Conservation (phyloP, 2,113 vertebrate genomes). For the Speoplatyrhinus poulsoni region DNA sequence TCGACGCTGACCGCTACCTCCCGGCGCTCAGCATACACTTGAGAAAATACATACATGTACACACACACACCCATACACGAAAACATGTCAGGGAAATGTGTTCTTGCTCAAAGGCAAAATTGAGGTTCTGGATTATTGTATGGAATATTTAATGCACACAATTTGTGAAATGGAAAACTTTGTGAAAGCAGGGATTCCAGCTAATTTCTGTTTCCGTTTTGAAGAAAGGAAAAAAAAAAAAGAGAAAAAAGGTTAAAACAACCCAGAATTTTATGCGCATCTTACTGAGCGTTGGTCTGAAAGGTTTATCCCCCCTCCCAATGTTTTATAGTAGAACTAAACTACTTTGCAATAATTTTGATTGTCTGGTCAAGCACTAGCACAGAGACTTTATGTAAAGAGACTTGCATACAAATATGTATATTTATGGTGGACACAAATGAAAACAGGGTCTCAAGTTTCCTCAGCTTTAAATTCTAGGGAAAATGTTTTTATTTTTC, state of each 20-base stretch:
- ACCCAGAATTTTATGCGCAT: constrained; percentile 65
- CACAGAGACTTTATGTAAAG: constrained; percentile 95
- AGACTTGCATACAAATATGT: constrained; percentile 79
- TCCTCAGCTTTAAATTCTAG: constrained; percentile 97
- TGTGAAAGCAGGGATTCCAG: constrained; percentile 73
- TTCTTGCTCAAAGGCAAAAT: constrained; percentile 72
- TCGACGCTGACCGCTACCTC: constrained; percentile 83
- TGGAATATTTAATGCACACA: constrained; percentile 56
- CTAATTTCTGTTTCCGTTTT: constrained; percentile 80
- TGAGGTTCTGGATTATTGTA: constrained; percentile 72
- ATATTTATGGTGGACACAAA: constrained; percentile 78
- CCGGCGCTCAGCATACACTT: constrained; percentile 61
- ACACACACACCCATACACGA: not conserved
- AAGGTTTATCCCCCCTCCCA: constrained; percentile 61
- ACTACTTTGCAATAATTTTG: constrained; percentile 92
- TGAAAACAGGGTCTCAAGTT: constrained; percentile 91
- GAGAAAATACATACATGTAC: constrained; percentile 5
- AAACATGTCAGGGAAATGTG: constrained; percentile 79
- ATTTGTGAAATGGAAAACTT: constrained; percentile 63
- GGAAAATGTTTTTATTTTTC: constrained; percentile 82
- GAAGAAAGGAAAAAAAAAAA: constrained; percentile 13
- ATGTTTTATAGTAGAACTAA: constrained; percentile 89
- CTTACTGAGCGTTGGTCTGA: constrained; percentile 42
- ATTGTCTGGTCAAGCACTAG: constrained; percentile 95
- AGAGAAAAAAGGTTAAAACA: constrained; percentile 59